Evolutionary conservation across 2,113 vertebrate genomes (phyloP), one percentile per base, ranked within the genome.

Genomic region (Serilophus lunatus): DNA sequence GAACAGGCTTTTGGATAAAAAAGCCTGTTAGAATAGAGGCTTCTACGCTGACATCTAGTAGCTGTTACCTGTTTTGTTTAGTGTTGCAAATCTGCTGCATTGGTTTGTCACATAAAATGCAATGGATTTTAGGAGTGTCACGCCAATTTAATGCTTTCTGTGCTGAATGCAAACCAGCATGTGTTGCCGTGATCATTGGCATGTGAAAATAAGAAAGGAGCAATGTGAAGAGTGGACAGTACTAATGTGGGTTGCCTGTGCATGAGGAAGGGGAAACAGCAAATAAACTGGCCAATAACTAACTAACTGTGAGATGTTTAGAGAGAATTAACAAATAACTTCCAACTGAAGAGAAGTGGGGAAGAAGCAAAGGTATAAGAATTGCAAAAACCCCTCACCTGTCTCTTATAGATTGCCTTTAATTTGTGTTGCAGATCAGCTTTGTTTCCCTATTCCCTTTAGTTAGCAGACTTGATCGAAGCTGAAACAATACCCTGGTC

Each of bases 121-220:
- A 88, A 3, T 26, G 7, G 3, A 38, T 90, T 91, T 79, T 33
- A 78, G 54, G 71, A 86, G n/a, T 6, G 15, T 86, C 75, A 35
- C 8, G 3, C 83, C 78, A 84, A 28, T 88, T 70, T 70, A 88
- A 77, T 77, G 82, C 79, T 90, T 88, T 44, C n/a, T 77, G 13
- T 80, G 93, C 71, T 83, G 72, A 88, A 76, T 88, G 88, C 65
- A 78, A 88, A 44, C 53, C 50, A 60, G 90, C 95, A 89, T 93
- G 93, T 69, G 45, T 86, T 81, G 68, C 60, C 35, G 45, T 88
- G 77, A 47, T 80, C 65, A 47, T 3, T 31, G 42, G 82, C 74
- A 85, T 74, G 89, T 90, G 64, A 72, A 93, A 95, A 29, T 42
- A 51, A 50, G 19, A 31, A 33, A 45, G 79, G 31, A 86, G 19